Conservation (phyloP, 2,113 vertebrate genomes). For the Bagarius yarrelli region DNA sequence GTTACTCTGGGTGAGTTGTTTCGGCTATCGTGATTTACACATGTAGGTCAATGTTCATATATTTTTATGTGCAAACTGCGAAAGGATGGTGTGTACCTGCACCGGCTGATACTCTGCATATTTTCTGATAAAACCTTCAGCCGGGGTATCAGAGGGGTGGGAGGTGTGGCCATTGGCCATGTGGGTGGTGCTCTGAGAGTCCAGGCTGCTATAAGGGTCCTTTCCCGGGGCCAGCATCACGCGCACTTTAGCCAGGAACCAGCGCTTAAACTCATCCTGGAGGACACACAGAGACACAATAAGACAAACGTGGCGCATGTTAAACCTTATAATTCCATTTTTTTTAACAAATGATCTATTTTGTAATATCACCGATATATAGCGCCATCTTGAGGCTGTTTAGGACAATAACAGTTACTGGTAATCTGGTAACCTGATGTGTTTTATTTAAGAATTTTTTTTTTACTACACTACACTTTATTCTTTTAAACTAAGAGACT, state of each 20-base stretch:
- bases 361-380: too few relatives aligned
- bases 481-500: too few relatives aligned
- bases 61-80: not conserved
- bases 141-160: constrained; percentile 63
- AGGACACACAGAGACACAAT: constrained; percentile 8
- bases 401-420: too few relatives aligned
- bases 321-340: too few relatives aligned
- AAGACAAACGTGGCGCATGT: too few relatives aligned
- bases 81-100: constrained; percentile 31
- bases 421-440: too few relatives aligned
- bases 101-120: constrained; percentile 70
- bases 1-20: not conserved
- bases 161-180: constrained; percentile 71
- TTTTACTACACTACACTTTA: too few relatives aligned
- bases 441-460: too few relatives aligned
- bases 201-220: constrained; percentile 76
- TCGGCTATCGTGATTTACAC: too few relatives aligned
- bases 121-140: constrained; percentile 71
- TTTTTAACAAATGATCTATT: too few relatives aligned
- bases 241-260: constrained; percentile 93
- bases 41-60: not conserved
- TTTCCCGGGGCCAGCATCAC: constrained; percentile 80
- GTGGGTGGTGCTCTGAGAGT: constrained; percentile 73
- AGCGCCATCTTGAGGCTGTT: too few relatives aligned
- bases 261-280: constrained; percentile 92